phyloP scores from a whole-genome alignment of 1,140 invertebrate species.

The Gryllus bimaculatus region DNA sequence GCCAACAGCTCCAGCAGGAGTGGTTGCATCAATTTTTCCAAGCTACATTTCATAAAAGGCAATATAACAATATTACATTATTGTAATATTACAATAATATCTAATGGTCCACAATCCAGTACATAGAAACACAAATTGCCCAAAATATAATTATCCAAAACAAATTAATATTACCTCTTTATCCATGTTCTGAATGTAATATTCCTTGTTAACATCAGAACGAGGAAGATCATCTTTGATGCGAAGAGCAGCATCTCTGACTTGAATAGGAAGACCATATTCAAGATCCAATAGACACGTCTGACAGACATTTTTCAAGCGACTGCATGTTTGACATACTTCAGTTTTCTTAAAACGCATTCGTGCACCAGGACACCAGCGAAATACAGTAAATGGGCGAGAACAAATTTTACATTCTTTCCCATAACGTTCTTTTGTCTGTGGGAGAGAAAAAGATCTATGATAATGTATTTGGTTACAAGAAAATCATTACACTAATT shows the following conservation, averaged over 20 bases:
- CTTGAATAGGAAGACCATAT: conserved; percentile 91
- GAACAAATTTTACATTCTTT: conserved; percentile 99
- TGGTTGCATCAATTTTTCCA: conserved; percentile 29
- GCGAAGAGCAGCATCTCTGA: conserved; percentile 90
- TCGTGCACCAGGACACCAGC: conserved; percentile 93
- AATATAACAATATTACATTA: neutral
- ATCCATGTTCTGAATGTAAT: conserved; percentile 94
- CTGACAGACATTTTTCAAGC: conserved; percentile 98
- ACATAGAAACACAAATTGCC: neutral
- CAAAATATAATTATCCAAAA: neutral
- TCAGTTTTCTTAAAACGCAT: conserved; percentile 99
- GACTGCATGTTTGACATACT: conserved; percentile 97
- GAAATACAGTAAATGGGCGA: conserved; percentile 95
- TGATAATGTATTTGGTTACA: neutral
- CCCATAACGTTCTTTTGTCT: conserved; percentile 97
- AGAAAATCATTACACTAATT: too few relatives aligned
- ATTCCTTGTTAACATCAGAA: conserved; percentile 98
- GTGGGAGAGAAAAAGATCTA: conserved; percentile 30
- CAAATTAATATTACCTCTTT: conserved; percentile 48
- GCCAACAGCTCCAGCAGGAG: conserved; percentile 42
- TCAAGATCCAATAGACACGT: conserved; percentile 97
- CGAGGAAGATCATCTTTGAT: conserved; percentile 91
- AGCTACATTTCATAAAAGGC: conserved; percentile 30
- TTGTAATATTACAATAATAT: neutral
- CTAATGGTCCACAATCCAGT: neutral